A percentile compares a stretch with the other conserved stretches of the same genome.
phyloP scores from a whole-genome alignment of 2,888 invertebrate genomes.

The Drosophila longiperda region DNA sequence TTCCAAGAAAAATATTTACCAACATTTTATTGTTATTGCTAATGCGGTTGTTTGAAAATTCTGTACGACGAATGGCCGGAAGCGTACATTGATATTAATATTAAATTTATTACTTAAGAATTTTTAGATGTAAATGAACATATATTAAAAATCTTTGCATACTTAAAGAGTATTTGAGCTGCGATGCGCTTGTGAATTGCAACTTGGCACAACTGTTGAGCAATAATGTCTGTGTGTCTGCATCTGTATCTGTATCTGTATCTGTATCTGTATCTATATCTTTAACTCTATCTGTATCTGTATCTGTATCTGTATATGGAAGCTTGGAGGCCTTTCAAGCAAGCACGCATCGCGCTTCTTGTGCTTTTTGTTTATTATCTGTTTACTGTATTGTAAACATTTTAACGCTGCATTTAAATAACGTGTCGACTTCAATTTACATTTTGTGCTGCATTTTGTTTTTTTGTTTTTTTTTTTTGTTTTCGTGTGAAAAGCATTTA shows the following conservation, averaged over 20 bases:
- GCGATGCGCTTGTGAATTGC: not conserved
- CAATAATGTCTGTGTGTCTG: not conserved
- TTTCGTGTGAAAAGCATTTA: slow-evolving; percentile 32
- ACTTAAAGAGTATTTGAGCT: slow-evolving; percentile 1
- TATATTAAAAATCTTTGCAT: accelerated
- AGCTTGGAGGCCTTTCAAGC: slow-evolving; percentile 31
- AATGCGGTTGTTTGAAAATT: not conserved
- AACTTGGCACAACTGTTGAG: slow-evolving; percentile 7
- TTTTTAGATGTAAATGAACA: not conserved
- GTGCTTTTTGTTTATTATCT: slow-evolving; percentile 46
- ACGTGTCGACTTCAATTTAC: slow-evolving; percentile 51
- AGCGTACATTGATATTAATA: no score
- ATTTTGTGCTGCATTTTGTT: slow-evolving; percentile 6
- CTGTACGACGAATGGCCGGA: not conserved
- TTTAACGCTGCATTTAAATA: slow-evolving; percentile 82
- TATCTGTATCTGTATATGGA: slow-evolving; percentile 28
- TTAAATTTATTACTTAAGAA: not conserved
- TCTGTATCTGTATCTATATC: slow-evolving; percentile 1
- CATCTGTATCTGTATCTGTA: slow-evolving; percentile 4
- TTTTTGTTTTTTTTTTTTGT: slow-evolving; percentile 8
- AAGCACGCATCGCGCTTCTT: slow-evolving; percentile 35
- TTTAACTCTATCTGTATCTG: slow-evolving; percentile 19
- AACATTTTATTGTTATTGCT: not conserved
- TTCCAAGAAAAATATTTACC: accelerated
- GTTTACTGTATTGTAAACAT: slow-evolving; percentile 81